Conservation (phyloP, 2,113 vertebrate genomes). For the Camelus dromedarius region DNA sequence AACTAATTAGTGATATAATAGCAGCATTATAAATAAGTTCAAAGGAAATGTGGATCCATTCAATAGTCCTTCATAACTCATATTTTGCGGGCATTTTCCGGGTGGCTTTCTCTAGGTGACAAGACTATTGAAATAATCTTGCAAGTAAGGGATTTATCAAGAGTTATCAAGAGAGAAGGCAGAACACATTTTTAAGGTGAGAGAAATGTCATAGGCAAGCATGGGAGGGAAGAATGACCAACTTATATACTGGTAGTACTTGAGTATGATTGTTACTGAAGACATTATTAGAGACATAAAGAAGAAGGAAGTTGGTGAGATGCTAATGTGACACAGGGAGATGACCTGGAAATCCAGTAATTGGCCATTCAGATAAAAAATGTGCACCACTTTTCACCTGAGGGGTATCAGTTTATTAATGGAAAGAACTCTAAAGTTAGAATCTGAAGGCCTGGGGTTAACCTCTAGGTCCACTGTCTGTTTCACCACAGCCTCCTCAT, state of each 20-base stretch:
- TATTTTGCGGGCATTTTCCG: not conserved
- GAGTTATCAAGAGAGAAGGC: not conserved
- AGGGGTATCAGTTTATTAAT: not conserved
- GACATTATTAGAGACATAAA: not conserved
- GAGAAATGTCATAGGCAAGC: not conserved
- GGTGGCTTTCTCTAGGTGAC: not conserved
- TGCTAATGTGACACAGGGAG: not conserved
- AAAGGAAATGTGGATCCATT: not conserved
- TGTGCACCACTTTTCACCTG: not conserved
- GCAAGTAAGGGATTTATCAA: not conserved
- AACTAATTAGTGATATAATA: not conserved
- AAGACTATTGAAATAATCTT: not conserved
- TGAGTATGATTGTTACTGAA: not conserved
- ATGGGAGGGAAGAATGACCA: not conserved
- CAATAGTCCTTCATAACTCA: not conserved
- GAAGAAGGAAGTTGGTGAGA: not conserved
- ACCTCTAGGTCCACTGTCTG: not conserved
- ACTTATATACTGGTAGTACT: not conserved
- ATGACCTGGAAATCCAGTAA: not conserved
- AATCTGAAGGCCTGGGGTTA: not conserved
- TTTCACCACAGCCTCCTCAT: not conserved
- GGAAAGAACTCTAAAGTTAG: not conserved
- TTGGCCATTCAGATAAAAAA: not conserved
- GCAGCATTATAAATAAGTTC: not conserved
- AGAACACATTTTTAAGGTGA: not conserved